Evolutionary conservation across 2,113 vertebrate species (phyloP), one percentile per base, ranked within the genome.

Genomic region (Gasterosteus aculeatus): DNA sequence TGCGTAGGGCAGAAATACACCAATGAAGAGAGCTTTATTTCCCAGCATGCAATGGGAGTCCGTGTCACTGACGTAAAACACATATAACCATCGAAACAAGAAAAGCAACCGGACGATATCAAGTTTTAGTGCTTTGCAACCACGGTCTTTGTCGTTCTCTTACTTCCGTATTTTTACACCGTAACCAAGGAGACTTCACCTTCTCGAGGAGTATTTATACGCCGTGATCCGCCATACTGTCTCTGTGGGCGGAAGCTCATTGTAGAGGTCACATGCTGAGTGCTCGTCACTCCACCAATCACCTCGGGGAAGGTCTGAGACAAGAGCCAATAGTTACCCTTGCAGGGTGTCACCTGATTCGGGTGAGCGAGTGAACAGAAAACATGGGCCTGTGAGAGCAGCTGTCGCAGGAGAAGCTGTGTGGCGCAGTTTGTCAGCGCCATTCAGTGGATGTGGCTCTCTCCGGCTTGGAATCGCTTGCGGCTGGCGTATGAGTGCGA

Each of bases 311-410:
- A 94, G 93, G 92, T 91, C 91, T 92, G 91, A 93, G 89, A 94
- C 89, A 90, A 66, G 94, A 94, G 95, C 95, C 94, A 88, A 53
- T 11, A 0, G 90, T 81, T 85, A 44, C 87, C 86, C 93, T 93
- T 38, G 88, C 94, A 95, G 95, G 93, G 93, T 44, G 33, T 94
- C 94, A 92, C 92, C 93, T 92, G 93, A 90, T 7, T 0, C 53
- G 59, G 95, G 94, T 93, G 95, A 94, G 94, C 94, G 94, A 94
- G 94, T 91, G 91, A 94, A 94, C 92, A 93, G 95, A 88, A 78
- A 96, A 1, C 0, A 33, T 26, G 69, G 69, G 78, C 49, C 57
- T 1, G 0, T 0, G 72, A 57, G 75, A 26, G 69, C 33, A 1
- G 39, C 9, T 1, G 4, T 71, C 1, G 9, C 77, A 87, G 88